Evolutionary conservation across 2,888 invertebrate genomes (phyloP), one percentile per base, ranked within the genome.

Genomic region (Glaucopsyche alexis): DNA sequence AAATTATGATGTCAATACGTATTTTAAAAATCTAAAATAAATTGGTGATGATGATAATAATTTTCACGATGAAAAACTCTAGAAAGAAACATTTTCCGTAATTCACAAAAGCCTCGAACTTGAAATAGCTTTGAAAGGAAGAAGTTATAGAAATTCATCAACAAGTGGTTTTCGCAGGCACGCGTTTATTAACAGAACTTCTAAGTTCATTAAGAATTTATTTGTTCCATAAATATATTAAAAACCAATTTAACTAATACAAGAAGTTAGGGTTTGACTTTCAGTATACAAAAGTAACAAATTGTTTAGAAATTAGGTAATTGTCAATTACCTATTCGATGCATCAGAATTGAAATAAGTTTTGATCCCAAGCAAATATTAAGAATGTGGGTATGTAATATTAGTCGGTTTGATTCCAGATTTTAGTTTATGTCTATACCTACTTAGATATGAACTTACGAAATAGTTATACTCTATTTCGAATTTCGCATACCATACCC

Each of bases 71-170:
- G 11, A 60, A 64, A 29, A 64, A 0, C 19, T 29, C 19, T 29
- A 29, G 29, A 29, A 29, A 29, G 29, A 38, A 6, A 29, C 13
- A 29, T 9, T 38, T 64, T 64, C 11, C 14, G 38, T 38, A 52
- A 16, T 52, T 8, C 16, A 52, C 52, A 52, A 52, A 52, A 16
- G 16, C 52, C 16, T 52, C n/a, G n/a, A 52, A 52, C 52, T 52
- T 4, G 16, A 52, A 52, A 52, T 52, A 52, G 16, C 52, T 52
- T 7, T 52, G 52, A 52, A 52, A 16, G 16, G 52, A 52, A n/a
- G 50, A 50, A 52, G n/a, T 52, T 52, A 52, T 52, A 52, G 42
- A 42, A 42, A 52, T 52, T 52, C 52, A 52, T 8, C 52, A 52
- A 52, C 52, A 52, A 52, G 52, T 52, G 52, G 16, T 52, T 52